phyloP scores from a whole-genome alignment of 2,888 invertebrate genomes.

The Eristalis arbustorum region DNA sequence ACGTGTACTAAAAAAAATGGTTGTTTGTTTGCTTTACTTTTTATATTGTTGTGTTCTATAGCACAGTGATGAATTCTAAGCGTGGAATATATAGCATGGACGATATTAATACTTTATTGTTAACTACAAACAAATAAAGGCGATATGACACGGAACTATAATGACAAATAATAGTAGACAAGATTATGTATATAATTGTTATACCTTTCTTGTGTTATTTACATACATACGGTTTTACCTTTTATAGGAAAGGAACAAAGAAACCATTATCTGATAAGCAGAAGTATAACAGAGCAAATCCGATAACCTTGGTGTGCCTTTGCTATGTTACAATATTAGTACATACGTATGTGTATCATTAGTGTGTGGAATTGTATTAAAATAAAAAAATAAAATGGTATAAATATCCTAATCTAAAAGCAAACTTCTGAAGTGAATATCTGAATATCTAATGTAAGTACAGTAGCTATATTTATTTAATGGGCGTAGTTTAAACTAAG shows the following conservation, averaged over 20 bases:
- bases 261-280: background rate
- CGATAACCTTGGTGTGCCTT: background rate
- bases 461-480: background rate
- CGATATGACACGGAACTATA: constrained; percentile 42
- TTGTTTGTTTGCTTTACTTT: constrained; percentile 5
- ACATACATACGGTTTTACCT: background rate
- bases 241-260: background rate
- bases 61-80: constrained; percentile 57
- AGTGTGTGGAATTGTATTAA: background rate
- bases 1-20: constrained; percentile 31
- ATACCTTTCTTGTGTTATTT: constrained; percentile 26
- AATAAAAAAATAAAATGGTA: background rate
- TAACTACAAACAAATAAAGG: constrained; percentile 59
- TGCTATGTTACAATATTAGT: background rate
- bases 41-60: constrained; percentile 26
- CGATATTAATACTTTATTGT: constrained; percentile 43
- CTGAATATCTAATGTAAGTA: background rate
- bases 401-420: background rate
- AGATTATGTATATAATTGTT: background rate
- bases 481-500: too few relatives aligned
- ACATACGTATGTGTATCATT: background rate
- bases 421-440: background rate
- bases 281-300: background rate
- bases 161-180: constrained; percentile 19
- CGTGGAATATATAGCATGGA: constrained; percentile 49